These are phyloP conservation scores for Drosophila parabipectinata DNA, from an alignment of 1,140 invertebrate species.

Conservation along the genomic window DNA sequence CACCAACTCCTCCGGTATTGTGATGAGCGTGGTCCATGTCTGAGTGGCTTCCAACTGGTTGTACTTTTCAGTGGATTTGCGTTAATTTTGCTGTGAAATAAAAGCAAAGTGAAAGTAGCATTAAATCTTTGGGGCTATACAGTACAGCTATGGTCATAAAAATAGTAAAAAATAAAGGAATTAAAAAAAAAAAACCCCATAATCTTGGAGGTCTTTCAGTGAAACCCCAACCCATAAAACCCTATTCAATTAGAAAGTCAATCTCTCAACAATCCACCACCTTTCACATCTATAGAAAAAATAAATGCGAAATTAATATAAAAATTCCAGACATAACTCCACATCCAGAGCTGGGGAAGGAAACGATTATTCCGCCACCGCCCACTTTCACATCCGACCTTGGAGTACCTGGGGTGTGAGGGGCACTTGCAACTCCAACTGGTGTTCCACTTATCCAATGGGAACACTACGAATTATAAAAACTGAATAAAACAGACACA, in stretches of 20 bases:
- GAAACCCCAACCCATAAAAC: not conserved
- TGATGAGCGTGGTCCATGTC: constrained; percentile 75
- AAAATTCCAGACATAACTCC: constrained; percentile 32
- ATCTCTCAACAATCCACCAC: constrained; percentile 19
- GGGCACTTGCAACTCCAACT: not conserved
- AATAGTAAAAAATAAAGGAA: not conserved
- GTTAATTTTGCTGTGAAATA: constrained; percentile 33
- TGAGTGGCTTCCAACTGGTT: not conserved
- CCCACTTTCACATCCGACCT: constrained; percentile 5
- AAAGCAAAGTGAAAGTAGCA: constrained; percentile 44
- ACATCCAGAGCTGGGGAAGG: not conserved
- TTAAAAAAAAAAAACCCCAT: too few relatives aligned
- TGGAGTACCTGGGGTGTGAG: not conserved
- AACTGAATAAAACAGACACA: constrained; percentile 7
- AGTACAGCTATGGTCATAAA: constrained; percentile 7
- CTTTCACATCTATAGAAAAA: constrained; percentile 25
- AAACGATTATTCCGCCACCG: too few relatives aligned
- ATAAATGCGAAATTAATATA: constrained; percentile 16
- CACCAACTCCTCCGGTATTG: constrained; percentile 59
- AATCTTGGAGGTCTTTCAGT: constrained; percentile 1
- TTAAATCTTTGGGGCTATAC: constrained; percentile 23
- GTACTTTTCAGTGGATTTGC: constrained; percentile 10
- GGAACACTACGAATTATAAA: not conserved
- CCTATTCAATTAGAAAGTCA: constrained; percentile 52
- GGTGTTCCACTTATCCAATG: constrained; percentile 16